Base-by-base conservation (phyloP, 2,888 invertebrate genomes). In the Drosophila histrio region DNA sequence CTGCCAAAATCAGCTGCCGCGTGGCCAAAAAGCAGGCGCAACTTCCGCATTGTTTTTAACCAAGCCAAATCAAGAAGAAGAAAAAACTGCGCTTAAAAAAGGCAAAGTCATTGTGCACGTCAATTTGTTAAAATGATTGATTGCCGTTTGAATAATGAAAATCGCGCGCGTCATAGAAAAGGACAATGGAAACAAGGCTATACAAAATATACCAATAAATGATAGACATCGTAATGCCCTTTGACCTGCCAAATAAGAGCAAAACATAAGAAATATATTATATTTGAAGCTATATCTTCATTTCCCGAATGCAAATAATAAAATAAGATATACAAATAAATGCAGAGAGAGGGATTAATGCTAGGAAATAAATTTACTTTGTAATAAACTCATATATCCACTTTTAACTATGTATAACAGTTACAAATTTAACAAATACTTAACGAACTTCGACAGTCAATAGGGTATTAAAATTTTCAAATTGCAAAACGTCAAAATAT, bases 71-170 rank as follows among this genome's bases (percentile, higher is more conserved):
- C 38, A 60, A 50, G 68, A 65, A 62, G 43, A 67, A 30, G 11
- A 26, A 52, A 53, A 53, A 61, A 34, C 41, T 24, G 34, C 39
- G 24, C 34, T 77, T 57, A 68, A 78, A 84, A 84, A 84, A 78
- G 78, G 65, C 73, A 70, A 58, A 78, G 84, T 85, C 84, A 85
- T 88, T 84, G 82, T 87, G 73, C 50, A 72, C 88, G 84, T 88
- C 84, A 85, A 85, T 85, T 85, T 85, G 84, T 88, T 85, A 88
- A 85, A 85, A 85, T 85, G 84, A 85, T 85, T 85, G 84, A 85
- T 85, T 88, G 87, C 77, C 80, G 72, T 84, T 81, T 84, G 84
- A 88, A 85, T 85, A 88, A 86, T 87, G 88, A 84, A 88, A 86
- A 73, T 73, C 66, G 67, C 69, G 64, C 64, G 62, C 76, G 76